Conservation (phyloP, 2,797 vertebrate genomes). For the Gadopsis marmoratus region DNA sequence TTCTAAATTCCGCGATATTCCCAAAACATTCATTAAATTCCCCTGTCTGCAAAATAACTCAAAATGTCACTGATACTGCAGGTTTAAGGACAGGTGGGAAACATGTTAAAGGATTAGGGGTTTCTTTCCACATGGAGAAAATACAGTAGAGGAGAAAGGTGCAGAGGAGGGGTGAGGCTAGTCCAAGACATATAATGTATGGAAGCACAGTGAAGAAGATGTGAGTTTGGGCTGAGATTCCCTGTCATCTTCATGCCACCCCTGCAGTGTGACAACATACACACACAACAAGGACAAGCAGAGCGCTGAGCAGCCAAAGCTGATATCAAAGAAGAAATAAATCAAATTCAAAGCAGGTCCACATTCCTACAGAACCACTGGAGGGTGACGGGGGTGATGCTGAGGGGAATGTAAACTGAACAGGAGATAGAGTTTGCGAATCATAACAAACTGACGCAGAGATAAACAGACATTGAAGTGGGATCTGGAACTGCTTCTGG, state of each 20-base stretch:
- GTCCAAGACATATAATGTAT: background rate
- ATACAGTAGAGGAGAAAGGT: background rate
- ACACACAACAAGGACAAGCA: constrained; percentile 13
- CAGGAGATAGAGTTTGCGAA: constrained; percentile 64
- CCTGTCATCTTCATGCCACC: background rate
- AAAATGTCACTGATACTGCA: constrained; percentile 22
- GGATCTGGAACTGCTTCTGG: constrained; percentile 71
- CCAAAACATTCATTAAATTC: constrained; percentile 18
- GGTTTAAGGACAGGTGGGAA: constrained; percentile 40
- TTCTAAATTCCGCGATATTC: constrained; percentile 25
- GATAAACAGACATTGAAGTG: constrained; percentile 73
- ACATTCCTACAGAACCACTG: constrained; percentile 50
- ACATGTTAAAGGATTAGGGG: background rate
- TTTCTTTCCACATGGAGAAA: constrained; percentile 8
- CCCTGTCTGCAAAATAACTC: constrained; percentile 29
- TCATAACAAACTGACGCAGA: constrained; percentile 74
- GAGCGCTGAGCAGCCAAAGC: constrained; percentile 1
- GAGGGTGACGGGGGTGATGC: constrained; percentile 64
- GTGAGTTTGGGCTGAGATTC: background rate
- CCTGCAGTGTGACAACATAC: background rate
- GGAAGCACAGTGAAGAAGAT: background rate
- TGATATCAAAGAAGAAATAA: constrained; percentile 42
- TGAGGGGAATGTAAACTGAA: constrained; percentile 75
- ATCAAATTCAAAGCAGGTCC: constrained; percentile 66
- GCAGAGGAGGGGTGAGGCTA: background rate